A percentile compares a stretch with the other conserved stretches of the same genome.
Evolutionary conservation across 2,113 vertebrate species (phyloP).

Genomic region (Colius striatus): DNA sequence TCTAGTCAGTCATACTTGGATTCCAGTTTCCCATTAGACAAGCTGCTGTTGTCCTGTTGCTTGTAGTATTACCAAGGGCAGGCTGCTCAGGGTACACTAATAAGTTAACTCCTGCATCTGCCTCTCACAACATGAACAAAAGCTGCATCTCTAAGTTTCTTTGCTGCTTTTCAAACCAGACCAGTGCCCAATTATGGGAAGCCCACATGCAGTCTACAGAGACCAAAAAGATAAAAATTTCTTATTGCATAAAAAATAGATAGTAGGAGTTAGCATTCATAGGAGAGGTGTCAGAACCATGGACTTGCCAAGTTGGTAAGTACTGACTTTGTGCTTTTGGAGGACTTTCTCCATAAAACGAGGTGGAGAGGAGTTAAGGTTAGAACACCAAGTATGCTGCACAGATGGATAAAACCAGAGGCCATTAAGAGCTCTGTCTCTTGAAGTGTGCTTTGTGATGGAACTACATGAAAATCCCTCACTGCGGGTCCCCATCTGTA

Average conservation of each 20-base stretch:
- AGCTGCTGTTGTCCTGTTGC: neutral
- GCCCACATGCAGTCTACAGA: neutral
- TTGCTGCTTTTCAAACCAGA: neutral
- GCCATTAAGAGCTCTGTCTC: neutral
- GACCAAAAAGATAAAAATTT: neutral
- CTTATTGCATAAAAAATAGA: neutral
- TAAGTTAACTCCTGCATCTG: rapidly evolving
- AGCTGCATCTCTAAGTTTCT: neutral
- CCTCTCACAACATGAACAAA: neutral
- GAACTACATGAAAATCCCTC: neutral
- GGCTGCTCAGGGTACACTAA: rapidly evolving
- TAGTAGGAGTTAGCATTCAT: neutral
- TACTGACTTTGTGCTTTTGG: neutral
- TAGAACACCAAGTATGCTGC: neutral
- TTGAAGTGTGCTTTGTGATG: neutral
- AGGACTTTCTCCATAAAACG: neutral
- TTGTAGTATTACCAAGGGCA: neutral
- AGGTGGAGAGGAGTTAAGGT: neutral
- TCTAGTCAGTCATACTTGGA: neutral
- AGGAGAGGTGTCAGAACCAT: neutral
- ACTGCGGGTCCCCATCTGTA: neutral
- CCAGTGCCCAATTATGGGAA: neutral
- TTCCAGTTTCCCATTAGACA: neutral
- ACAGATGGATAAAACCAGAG: constrained; percentile 5
- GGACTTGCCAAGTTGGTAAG: neutral